Base-by-base conservation (phyloP, 1,140 invertebrate genomes). In the Pseudobourletiella spinata region DNA sequence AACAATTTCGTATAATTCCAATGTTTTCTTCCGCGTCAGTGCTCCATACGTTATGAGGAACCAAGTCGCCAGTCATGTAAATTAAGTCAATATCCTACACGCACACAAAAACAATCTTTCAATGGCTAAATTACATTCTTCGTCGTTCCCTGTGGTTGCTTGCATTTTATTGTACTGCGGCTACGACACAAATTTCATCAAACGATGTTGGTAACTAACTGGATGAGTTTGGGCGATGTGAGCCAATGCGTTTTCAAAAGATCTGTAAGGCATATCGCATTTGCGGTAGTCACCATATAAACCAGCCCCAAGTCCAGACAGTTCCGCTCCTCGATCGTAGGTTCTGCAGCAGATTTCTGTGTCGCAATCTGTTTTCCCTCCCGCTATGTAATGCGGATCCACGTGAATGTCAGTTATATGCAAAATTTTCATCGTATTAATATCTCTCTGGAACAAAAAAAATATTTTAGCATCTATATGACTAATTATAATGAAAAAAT, bases 31-130 rank as follows among this genome's bases (percentile, higher is more conserved):
- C 63, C 63, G 77, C 73, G 1, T 76, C 78, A 66, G 83, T 81
- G 56, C 79, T 80, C 84, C 84, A 86, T n/a, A 83, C 76, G 72
- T 83, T 79, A 70, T 86, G 84, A 15, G 83, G 76, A 15, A 82
- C 80, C 29, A 84, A 71, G 71, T 86, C 84, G 15, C 84, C 84
- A 2, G 84, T 85, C 78, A 82, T 83, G 44, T 82, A 74, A 46
- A 86, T 79, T 71, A 81, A 80, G 72, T 83, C 74, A 24, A 79
- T 75, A 71, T 80, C 78, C 79, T 80, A 30, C 16, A 55, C 22
- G 16, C 11, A 48, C 6, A 20, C 39, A n/a, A 20, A 59, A 29
- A 20, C 51, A 39, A n/a, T n/a, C n/a, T n/a, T n/a, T n/a, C n/a
- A n/a, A n/a, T n/a, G n/a, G n/a, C n/a, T n/a, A n/a, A n/a, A n/a